Evolutionary conservation across 2,113 vertebrate species (phyloP), one percentile per base, ranked within the genome.

Genomic region (Xenopus tropicalis): DNA sequence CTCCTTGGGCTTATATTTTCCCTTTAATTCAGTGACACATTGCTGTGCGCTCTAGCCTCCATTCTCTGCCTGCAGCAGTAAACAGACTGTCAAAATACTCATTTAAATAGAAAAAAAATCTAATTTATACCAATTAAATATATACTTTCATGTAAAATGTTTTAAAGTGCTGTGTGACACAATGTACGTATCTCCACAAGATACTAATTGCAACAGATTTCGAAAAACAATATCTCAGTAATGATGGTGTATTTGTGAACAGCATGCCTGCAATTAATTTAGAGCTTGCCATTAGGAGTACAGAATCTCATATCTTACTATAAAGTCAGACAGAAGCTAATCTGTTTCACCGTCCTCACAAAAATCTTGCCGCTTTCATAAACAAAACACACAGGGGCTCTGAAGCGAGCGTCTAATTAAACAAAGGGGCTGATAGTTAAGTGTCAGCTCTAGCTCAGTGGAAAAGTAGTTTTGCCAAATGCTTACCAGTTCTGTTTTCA

Each of bases 261-360:
- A 43, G 62, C 22, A 24, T 64, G 29, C 37, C 25, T 20, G 62
- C 62, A 64, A 64, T 64, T 64, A 64, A 64, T 64, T 42, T 14
- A 20, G 25, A 64, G n/a, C 19, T 29, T 43, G 62, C 17, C 62
- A 64, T 2, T 37, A 29, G 19, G n/a, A 64, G 19, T 24, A 43
- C 62, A 43, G 37, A 8, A 42, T n/a, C 17, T 43, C 17, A 44
- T 20, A 19, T 64, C 29, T 42, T 64, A 17, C 37, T 43, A 42
- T 43, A n/a, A 64, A 64, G 62, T 64, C 62, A 43, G 25, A 43
- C 9, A 20, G 37, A 64, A 42, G 62, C 37, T 43, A 20, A 64
- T 64, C 29, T 64, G n/a, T 29, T 12, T 44, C 19, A 44, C 25
- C 62, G 43, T 9, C 14, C 52, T n/a, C 52, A n/a, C 52, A 20